A percentile compares a stretch with the other conserved stretches of the same genome.
Evolutionary conservation across 2,888 invertebrate genomes (phyloP).

Genomic region (Allolobophora icterica): DNA sequence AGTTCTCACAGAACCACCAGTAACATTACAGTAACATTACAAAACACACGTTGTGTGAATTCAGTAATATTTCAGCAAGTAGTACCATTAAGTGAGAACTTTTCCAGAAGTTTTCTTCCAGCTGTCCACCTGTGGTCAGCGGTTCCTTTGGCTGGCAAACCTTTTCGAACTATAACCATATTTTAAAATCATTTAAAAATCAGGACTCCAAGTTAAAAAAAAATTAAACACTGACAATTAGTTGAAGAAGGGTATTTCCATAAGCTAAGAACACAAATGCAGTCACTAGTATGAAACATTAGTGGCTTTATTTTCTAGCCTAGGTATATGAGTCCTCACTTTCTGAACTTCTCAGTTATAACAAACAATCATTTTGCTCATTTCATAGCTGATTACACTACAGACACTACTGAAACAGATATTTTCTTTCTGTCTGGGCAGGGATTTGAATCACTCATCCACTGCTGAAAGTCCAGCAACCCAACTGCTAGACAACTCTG

Average conservation of each 20-base stretch:
- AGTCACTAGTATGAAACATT: not conserved
- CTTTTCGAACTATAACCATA: not conserved
- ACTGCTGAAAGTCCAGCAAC: not conserved
- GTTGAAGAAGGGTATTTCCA: not conserved
- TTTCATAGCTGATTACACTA: not conserved
- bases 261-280: not conserved
- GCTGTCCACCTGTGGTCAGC: constrained; percentile 19
- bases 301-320: not conserved
- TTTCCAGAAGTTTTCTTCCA: constrained; percentile 21
- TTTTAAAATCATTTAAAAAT: not conserved
- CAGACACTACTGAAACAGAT: not conserved
- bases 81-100: not conserved
- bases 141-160: not conserved
- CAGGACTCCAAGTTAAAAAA: not conserved
- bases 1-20: not conserved
- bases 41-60: not conserved
- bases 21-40: not conserved
- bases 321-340: no score
- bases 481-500: not conserved
- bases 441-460: not conserved
- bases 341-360: not conserved
- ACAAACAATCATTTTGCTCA: not conserved
- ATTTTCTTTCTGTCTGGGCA: not conserved
- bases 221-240: not conserved
- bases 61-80: not conserved